A percentile compares a stretch with the other conserved stretches of the same genome.
Conservation (phyloP, 2,888 invertebrate species). For the Petrolisthes manimaculis region DNA sequence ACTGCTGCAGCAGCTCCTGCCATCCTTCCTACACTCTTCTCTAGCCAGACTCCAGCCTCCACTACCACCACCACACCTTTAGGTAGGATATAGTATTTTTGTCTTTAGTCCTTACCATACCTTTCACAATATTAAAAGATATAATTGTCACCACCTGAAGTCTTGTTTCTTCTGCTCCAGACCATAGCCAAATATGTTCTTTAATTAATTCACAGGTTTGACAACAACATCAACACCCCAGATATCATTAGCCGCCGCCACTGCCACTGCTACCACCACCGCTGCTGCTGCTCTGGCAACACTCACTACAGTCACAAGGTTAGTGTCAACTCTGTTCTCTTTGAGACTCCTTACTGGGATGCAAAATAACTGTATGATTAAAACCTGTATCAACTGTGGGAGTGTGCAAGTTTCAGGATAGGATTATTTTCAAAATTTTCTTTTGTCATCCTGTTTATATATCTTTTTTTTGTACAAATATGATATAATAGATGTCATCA, state of each 20-base stretch:
- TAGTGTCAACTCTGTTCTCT: neutral
- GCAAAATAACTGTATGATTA: neutral
- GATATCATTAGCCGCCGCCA: neutral
- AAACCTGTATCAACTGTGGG: neutral
- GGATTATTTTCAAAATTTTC: too few relatives aligned
- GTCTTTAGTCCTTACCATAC: neutral
- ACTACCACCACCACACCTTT: neutral
- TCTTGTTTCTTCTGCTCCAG: too few relatives aligned
- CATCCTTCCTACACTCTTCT: slow-evolving; percentile 4
- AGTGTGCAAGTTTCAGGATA: too few relatives aligned
- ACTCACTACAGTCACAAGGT: slow-evolving; percentile 56
- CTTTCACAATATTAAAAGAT: too few relatives aligned
- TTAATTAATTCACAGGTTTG: neutral
- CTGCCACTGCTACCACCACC: slow-evolving; percentile 10
- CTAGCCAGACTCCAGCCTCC: slow-evolving; percentile 16
- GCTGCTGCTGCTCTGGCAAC: slow-evolving; percentile 20
- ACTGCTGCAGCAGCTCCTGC: neutral
- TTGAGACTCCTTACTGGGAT: neutral
- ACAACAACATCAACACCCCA: neutral
- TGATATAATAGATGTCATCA: too few relatives aligned
- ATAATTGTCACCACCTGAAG: too few relatives aligned
- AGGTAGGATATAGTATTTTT: neutral
- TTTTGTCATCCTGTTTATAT: too few relatives aligned
- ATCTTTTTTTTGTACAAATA: too few relatives aligned
- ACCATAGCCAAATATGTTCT: too few relatives aligned